These are phyloP conservation scores for Marcusenius ussheri DNA, from an alignment of 2,113 vertebrate species.

Conservation along the genomic window DNA sequence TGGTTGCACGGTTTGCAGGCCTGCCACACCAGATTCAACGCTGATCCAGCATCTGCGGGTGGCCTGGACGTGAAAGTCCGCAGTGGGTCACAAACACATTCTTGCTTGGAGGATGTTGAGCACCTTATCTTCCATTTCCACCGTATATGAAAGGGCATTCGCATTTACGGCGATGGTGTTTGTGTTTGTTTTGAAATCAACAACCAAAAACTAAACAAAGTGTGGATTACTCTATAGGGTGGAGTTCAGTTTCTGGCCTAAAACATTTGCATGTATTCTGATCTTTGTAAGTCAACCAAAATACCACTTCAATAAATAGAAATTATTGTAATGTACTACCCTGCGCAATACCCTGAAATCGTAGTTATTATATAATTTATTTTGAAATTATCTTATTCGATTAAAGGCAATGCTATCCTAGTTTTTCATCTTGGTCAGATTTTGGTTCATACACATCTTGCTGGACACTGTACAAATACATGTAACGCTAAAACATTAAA, in stretches of 20 bases:
- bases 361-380: background rate
- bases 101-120: background rate
- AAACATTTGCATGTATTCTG: background rate
- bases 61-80: background rate
- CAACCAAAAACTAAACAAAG: slow-evolving; percentile 1
- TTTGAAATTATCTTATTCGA: background rate
- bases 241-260: background rate
- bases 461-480: background rate
- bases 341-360: background rate
- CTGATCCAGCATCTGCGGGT: background rate
- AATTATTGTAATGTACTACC: background rate
- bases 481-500: background rate
- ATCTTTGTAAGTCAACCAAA: slow-evolving; percentile 6
- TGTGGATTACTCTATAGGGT: background rate
- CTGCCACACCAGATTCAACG: slow-evolving; percentile 2
- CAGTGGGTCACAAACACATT: slow-evolving; percentile 4
- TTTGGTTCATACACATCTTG: background rate
- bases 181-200: background rate
- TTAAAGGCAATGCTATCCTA: background rate
- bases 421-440: background rate
- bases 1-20: background rate
- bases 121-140: background rate
- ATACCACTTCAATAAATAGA: background rate
- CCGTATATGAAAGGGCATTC: background rate
- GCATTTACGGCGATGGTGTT: background rate